Evolutionary conservation across 2,888 invertebrate species (phyloP).

Genomic region (Rhagium mordax): DNA sequence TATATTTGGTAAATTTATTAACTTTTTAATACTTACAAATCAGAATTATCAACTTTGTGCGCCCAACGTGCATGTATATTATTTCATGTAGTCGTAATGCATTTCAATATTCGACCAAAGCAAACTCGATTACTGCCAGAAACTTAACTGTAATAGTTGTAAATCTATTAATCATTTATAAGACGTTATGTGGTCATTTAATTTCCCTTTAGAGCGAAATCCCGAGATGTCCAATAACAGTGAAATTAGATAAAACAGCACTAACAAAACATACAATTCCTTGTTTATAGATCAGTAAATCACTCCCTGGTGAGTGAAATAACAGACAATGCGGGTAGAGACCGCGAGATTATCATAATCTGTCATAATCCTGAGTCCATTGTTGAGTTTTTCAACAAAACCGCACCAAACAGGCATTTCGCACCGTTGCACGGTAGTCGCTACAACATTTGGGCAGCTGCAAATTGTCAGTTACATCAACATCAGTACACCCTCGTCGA

Average conservation of each 20-base stretch:
- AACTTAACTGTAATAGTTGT: neutral
- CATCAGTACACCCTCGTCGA: conserved; percentile 4
- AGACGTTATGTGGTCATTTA: neutral
- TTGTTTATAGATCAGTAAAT: conserved; percentile 10
- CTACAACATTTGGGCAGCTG: conserved; percentile 2
- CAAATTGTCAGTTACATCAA: neutral
- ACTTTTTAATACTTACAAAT: neutral
- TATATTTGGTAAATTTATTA: no score
- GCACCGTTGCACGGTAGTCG: neutral
- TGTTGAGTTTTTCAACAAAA: conserved; percentile 1
- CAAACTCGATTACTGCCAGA: neutral
- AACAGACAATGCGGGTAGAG: neutral
- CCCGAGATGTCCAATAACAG: neutral
- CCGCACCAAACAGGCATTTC: neutral
- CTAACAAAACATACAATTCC: conserved; percentile 7
- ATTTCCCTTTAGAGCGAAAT: neutral
- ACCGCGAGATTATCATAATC: conserved; percentile 6
- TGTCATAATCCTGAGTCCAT: conserved; percentile 1
- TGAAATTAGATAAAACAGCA: conserved; percentile 7
- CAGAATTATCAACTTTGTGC: neutral
- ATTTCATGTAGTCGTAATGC: neutral
- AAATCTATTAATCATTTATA: neutral
- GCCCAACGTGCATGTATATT: neutral
- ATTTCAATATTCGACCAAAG: neutral
- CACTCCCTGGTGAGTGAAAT: neutral